Conservation (phyloP, 2,797 vertebrate species). For the Sciurus carolinensis region DNA sequence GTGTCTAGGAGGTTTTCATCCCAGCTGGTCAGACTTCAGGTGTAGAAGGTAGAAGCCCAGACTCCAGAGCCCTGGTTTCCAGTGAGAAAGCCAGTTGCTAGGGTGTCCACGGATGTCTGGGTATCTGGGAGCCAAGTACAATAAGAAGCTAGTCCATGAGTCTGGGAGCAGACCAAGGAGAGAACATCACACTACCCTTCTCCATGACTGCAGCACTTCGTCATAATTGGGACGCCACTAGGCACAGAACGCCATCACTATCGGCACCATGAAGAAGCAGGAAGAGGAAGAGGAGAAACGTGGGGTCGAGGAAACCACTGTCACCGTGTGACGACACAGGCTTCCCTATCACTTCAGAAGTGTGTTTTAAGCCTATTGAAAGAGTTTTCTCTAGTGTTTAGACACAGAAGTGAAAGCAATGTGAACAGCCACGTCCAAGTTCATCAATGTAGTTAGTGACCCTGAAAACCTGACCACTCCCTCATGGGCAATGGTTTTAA, state of each 20-base stretch:
- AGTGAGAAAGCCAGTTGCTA: background rate
- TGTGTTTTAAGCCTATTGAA: background rate
- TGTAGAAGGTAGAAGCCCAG: rapidly evolving
- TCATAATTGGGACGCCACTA: too few species aligned
- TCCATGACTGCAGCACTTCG: background rate
- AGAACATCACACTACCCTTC: background rate
- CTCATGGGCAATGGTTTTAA: background rate
- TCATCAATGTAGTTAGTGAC: background rate
- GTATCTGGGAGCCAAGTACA: background rate
- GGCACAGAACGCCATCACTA: background rate
- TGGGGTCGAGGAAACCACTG: background rate
- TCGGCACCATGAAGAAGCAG: background rate
- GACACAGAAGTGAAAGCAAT: background rate
- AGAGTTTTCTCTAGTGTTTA: background rate
- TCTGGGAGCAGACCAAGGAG: background rate
- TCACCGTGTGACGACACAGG: rapidly evolving
- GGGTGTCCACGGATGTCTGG: rapidly evolving
- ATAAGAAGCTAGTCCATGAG: background rate
- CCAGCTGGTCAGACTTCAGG: background rate
- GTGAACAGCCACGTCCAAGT: background rate
- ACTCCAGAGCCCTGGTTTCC: background rate
- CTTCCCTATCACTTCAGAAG: background rate
- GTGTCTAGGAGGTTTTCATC: background rate
- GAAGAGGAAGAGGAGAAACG: background rate
- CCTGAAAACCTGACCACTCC: background rate